Conservation (phyloP, 1,140 invertebrate genomes). For the Pseudomyrmex flavicornis region DNA sequence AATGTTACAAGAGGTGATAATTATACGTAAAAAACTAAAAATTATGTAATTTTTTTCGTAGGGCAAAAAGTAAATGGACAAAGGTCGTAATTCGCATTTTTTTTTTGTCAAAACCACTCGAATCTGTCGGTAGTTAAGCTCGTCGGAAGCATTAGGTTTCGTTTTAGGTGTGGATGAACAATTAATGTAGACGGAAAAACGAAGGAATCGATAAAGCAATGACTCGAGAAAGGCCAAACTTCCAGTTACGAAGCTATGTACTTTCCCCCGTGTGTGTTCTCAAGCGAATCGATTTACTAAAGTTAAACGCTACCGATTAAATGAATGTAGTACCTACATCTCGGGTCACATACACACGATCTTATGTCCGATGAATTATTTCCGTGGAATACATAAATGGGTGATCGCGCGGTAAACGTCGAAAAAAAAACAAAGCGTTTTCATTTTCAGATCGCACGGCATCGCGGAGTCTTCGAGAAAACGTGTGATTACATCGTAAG, state of each 20-base stretch:
- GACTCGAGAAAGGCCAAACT: not conserved
- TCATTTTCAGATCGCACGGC: constrained; percentile 20
- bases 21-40: too few relatives aligned
- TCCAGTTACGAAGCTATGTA: not conserved
- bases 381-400: too few relatives aligned
- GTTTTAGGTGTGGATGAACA: not conserved
- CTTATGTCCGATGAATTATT: too few relatives aligned
- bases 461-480: not conserved
- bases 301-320: not conserved
- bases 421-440: not conserved
- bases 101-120: too few relatives aligned
- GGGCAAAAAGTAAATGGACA: too few relatives aligned
- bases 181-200: not conserved
- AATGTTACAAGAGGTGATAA: too few relatives aligned
- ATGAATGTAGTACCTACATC: not conserved
- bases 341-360: not conserved
- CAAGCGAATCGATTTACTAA: constrained; percentile 40
- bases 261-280: constrained; percentile 41
- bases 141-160: too few relatives aligned
- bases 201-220: constrained; percentile 3
- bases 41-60: too few relatives aligned
- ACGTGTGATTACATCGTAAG: not conserved
- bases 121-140: too few relatives aligned
- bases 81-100: too few relatives aligned
- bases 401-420: not conserved